phyloP scores from a whole-genome alignment of 2,888 invertebrate genomes.

The Fragum sueziense region DNA sequence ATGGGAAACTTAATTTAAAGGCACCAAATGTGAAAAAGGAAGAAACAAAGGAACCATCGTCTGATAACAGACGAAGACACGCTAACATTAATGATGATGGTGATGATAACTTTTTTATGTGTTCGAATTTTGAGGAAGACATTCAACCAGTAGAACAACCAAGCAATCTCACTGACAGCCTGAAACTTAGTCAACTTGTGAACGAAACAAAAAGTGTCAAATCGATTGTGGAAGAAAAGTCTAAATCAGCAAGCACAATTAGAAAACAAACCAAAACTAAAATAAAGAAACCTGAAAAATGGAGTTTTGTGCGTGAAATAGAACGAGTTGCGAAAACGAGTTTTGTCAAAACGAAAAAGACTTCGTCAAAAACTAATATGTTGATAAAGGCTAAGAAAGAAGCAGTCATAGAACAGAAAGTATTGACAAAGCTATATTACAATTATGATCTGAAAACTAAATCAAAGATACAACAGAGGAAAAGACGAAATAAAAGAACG shows the following conservation, averaged over 20 bases:
- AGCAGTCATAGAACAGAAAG: conserved; percentile 30
- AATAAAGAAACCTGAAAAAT: conserved; percentile 1
- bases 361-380: background rate
- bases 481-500: conserved; percentile 13
- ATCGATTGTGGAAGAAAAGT: conserved; percentile 4
- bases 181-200: background rate
- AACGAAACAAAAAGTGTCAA: background rate
- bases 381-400: conserved; percentile 23
- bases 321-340: conserved; percentile 41
- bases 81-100: background rate
- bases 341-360: conserved; percentile 16
- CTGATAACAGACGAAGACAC: too few species aligned
- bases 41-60: background rate
- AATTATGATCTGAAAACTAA: conserved; percentile 43
- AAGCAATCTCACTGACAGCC: background rate
- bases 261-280: conserved; percentile 18
- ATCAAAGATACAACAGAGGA: conserved; percentile 32
- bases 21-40: background rate
- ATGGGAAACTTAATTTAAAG: conserved; percentile 6
- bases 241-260: background rate
- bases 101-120: conserved; percentile 51
- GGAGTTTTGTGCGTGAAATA: conserved; percentile 20
- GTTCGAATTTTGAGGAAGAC: conserved; percentile 46
- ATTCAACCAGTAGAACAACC: background rate
- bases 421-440: conserved; percentile 34